Conservation (phyloP, 2,113 vertebrate species). For the Hemichromis elongatus region DNA sequence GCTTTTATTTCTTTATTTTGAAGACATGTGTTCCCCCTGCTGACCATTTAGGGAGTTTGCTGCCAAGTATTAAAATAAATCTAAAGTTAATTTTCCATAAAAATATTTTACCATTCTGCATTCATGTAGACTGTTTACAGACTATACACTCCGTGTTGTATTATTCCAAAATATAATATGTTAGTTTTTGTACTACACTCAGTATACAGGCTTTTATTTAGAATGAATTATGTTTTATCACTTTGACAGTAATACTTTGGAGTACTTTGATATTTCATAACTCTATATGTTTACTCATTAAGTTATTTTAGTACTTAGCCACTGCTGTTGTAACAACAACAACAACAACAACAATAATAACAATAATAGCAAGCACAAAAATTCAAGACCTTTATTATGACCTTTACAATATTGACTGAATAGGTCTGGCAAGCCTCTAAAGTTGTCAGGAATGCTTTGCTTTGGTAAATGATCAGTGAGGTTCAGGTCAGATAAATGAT, state of each 20-base stretch:
- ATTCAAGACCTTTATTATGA: background rate
- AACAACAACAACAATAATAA: background rate
- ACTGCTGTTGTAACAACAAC: background rate
- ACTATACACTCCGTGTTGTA: background rate
- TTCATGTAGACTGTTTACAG: background rate
- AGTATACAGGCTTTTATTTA: background rate
- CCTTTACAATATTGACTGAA: background rate
- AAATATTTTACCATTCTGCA: background rate
- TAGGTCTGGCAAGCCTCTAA: background rate
- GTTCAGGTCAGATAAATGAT: background rate
- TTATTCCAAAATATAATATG: background rate
- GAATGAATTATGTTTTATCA: background rate
- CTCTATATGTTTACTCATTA: background rate
- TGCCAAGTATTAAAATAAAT: background rate
- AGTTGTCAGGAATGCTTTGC: background rate
- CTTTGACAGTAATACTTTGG: background rate
- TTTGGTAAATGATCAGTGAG: background rate
- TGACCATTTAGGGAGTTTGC: background rate
- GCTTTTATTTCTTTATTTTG: background rate
- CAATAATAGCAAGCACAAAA: background rate
- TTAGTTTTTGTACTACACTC: background rate
- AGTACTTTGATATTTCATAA: background rate
- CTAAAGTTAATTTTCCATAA: background rate
- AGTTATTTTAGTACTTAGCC: background rate
- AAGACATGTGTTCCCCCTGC: constrained; percentile 16